phyloP scores from a whole-genome alignment of 2,113 vertebrate genomes.

The Danio rerio region GRCz12tu NC_133185.1:4005001-4005500 shows the following conservation, averaged over 20 bases:
- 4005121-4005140: constrained; percentile 71
- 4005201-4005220: constrained; percentile 17
- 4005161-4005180: constrained; percentile 61
- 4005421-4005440: not conserved
- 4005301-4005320: not conserved
- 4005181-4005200: constrained; percentile 31
- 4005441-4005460: constrained; percentile 57
- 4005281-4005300: not conserved
- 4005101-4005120: constrained; percentile 46
- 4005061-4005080: not conserved
- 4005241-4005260: not conserved
- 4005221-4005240: constrained; percentile 34
- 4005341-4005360: constrained; percentile 12
- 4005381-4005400: not conserved
- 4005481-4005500: too few relatives aligned
- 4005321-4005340: not conserved
- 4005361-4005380: not conserved
- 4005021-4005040: not conserved
- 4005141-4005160: constrained; percentile 68
- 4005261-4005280: constrained; percentile 20
- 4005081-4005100: not conserved
- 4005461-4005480: too few relatives aligned
- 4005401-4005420: constrained; percentile 15
- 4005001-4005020: not conserved
- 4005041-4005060: not conserved